A percentile compares a stretch with the other conserved stretches of the same genome.
phyloP scores from a whole-genome alignment of 2,888 invertebrate species.

The Acleris laterana region DNA sequence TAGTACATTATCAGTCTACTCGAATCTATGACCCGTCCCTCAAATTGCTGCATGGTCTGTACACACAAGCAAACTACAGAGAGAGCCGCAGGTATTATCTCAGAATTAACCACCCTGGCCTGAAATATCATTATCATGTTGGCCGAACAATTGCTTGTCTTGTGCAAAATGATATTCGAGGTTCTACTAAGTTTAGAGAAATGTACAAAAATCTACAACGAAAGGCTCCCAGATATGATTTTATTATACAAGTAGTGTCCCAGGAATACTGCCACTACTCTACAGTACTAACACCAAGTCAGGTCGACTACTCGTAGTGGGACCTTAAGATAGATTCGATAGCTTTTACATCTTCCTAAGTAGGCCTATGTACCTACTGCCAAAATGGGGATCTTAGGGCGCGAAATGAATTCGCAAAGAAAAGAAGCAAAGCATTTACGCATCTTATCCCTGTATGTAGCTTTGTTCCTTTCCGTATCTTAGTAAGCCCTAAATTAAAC shows the following conservation, averaged over 20 bases:
- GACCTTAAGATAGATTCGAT: slow-evolving; percentile 61
- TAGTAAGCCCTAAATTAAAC: too few relatives aligned
- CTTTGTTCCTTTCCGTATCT: too few relatives aligned
- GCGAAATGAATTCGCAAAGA: too few relatives aligned
- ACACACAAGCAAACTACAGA: too few relatives aligned
- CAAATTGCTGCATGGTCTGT: too few relatives aligned
- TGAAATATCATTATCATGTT: too few relatives aligned
- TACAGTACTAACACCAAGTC: slow-evolving; percentile 74
- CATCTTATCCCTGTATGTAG: too few relatives aligned
- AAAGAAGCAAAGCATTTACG: too few relatives aligned
- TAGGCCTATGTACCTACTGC: slow-evolving; percentile 64
- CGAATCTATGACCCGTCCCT: too few relatives aligned
- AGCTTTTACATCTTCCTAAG: slow-evolving; percentile 52
- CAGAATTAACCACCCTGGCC: too few relatives aligned
- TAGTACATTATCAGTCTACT: too few relatives aligned
- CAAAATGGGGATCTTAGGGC: neutral
- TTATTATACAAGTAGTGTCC: slow-evolving; percentile 51
- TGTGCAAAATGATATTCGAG: neutral
- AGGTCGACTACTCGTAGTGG: slow-evolving; percentile 59
- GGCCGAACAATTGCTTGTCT: neutral
- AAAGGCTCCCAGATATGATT: slow-evolving; percentile 47
- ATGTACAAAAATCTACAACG: slow-evolving; percentile 5
- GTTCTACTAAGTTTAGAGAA: neutral
- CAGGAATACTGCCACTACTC: slow-evolving; percentile 57
- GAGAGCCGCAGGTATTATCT: too few relatives aligned